These are phyloP conservation scores for Tamias sibiricus DNA, from an alignment of 2,113 vertebrate genomes.

Conservation along the genomic window DNA sequence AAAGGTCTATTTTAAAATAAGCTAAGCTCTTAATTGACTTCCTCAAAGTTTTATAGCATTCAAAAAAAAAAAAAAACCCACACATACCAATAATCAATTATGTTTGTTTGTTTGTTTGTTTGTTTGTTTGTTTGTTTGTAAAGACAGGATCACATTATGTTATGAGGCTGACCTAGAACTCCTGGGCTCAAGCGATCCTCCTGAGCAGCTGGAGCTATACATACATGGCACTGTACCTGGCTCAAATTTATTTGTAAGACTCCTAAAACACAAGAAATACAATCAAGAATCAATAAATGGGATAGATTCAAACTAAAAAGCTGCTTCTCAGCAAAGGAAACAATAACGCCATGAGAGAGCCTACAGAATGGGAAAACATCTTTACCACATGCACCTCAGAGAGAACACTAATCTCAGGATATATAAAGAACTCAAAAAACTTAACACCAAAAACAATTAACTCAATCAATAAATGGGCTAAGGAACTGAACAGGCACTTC, in stretches of 20 bases:
- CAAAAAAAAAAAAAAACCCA: neutral
- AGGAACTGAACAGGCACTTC: too few relatives aligned
- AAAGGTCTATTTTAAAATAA: conserved; percentile 43
- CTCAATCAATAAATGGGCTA: too few relatives aligned
- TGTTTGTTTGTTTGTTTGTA: neutral
- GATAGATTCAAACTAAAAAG: too few relatives aligned
- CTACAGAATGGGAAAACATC: too few relatives aligned
- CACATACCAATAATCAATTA: neutral
- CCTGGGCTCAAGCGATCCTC: neutral
- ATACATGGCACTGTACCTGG: neutral
- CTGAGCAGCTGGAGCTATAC: neutral
- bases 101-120: neutral
- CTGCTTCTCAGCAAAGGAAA: too few relatives aligned
- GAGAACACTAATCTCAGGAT: too few relatives aligned
- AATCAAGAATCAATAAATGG: too few relatives aligned
- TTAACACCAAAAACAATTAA: too few relatives aligned
- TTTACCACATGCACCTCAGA: too few relatives aligned
- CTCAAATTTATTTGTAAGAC: conserved; percentile 16
- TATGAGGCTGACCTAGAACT: neutral
- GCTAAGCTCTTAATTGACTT: conserved; percentile 10
- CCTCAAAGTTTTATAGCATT: conserved; percentile 35
- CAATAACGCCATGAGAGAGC: too few relatives aligned
- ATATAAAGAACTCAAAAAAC: too few relatives aligned
- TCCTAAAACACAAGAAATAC: too few relatives aligned
- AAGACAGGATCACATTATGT: neutral